Conservation (phyloP, 92 coral and sea anemone genomes). For the Palythoa caribaeorum region DNA sequence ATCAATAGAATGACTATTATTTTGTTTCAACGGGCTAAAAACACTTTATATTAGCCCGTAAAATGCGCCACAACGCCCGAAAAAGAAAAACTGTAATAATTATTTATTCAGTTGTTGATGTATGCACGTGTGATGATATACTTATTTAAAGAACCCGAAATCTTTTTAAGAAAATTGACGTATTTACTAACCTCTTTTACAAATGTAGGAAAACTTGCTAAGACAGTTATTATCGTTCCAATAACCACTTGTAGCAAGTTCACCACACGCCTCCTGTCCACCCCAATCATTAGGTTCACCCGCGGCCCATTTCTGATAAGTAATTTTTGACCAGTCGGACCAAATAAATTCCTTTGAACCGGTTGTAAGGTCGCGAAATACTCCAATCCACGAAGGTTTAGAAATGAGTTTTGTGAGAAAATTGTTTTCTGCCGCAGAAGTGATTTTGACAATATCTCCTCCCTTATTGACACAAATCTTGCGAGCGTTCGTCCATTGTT, state of each 20-base stretch:
- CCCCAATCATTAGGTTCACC: slow-evolving; percentile 27
- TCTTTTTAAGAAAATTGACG: not conserved
- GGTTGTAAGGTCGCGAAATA: slow-evolving; percentile 32
- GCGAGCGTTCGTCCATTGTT: slow-evolving; percentile 10
- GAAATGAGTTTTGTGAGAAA: slow-evolving; percentile 9
- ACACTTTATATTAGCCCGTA: too few species aligned
- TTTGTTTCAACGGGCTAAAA: too few species aligned
- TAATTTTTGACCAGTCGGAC: slow-evolving; percentile 35
- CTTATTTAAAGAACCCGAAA: too few species aligned
- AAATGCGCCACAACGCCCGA: too few species aligned
- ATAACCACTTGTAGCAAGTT: not conserved
- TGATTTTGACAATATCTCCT: slow-evolving; percentile 29
- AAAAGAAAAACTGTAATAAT: too few species aligned
- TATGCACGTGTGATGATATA: too few species aligned
- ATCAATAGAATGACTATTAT: too few species aligned
- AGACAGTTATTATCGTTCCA: slow-evolving; percentile 35
- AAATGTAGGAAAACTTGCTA: slow-evolving; percentile 1
- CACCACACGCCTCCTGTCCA: slow-evolving; percentile 23
- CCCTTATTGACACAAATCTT: not conserved
- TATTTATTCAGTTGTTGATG: too few species aligned
- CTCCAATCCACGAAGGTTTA: slow-evolving; percentile 3
- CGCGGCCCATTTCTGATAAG: not conserved
- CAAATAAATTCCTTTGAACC: slow-evolving; percentile 23
- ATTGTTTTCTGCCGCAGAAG: slow-evolving; percentile 12
- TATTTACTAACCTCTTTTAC: not conserved